Conservation (phyloP, 2,888 invertebrate genomes). For the Glomeris marginata region DNA sequence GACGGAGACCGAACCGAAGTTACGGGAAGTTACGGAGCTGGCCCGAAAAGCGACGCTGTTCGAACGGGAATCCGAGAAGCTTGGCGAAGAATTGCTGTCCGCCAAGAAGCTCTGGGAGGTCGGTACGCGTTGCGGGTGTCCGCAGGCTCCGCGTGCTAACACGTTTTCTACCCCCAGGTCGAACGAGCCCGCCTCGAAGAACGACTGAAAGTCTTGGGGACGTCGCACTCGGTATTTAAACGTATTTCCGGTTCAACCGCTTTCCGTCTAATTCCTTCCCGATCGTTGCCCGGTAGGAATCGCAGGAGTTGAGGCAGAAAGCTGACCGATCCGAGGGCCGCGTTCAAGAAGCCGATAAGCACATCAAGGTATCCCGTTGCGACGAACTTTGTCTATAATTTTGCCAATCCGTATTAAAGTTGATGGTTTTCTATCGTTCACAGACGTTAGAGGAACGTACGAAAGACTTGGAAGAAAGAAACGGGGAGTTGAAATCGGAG, state of each 20-base stretch:
- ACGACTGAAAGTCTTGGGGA: conserved; percentile 16
- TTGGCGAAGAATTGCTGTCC: neutral
- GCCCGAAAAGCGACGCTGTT: conserved; percentile 33
- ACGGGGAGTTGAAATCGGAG: conserved; percentile 34
- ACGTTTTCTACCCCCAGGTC: conserved; percentile 12
- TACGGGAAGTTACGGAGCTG: conserved; percentile 19
- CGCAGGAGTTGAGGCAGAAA: neutral
- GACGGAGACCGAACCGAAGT: conserved; percentile 14
- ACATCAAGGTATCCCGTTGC: conserved; percentile 6
- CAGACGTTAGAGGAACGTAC: neutral
- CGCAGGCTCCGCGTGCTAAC: conserved; percentile 1
- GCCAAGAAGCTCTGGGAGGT: neutral
- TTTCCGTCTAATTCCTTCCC: neutral
- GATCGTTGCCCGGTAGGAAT: neutral
- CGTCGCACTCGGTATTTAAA: neutral
- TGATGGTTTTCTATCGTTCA: too few relatives aligned
- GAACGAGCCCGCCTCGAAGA: conserved; percentile 15
- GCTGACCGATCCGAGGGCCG: conserved; percentile 1
- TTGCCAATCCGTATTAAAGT: too few relatives aligned
- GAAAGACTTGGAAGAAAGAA: neutral
- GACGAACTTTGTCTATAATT: too few relatives aligned
- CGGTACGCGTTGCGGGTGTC: neutral
- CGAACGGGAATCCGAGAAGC: neutral
- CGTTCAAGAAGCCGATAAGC: conserved; percentile 1
- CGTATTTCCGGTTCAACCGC: neutral